phyloP scores from a whole-genome alignment of 2,113 vertebrate species.

The Syngnathoides biaculeatus region DNA sequence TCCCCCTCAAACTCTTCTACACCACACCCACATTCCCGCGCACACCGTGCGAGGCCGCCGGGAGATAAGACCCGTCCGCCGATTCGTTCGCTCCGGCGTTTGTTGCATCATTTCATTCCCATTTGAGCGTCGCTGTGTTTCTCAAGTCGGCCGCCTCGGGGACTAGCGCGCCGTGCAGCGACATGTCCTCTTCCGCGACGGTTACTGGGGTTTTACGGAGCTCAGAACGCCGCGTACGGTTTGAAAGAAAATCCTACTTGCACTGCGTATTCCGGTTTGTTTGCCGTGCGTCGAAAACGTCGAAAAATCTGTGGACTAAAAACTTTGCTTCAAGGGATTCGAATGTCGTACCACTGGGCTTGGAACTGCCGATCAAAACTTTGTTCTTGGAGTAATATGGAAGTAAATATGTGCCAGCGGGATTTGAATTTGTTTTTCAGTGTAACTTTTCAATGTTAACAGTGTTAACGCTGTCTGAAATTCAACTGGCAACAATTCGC shows the following conservation, averaged over 20 bases:
- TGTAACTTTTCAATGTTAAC: no score
- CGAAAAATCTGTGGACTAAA: not conserved
- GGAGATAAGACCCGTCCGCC: not conserved
- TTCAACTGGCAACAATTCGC: no score
- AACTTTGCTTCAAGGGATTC: not conserved
- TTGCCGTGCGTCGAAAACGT: no score
- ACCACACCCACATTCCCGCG: not conserved
- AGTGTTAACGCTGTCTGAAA: no score
- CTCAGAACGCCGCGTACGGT: not conserved
- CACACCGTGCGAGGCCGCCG: not conserved
- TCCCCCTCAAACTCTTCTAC: not conserved
- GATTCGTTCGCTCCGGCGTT: not conserved
- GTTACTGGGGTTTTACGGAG: not conserved
- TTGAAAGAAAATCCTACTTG: not conserved
- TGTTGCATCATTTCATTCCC: not conserved
- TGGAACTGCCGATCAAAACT: no score
- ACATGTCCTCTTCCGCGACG: not conserved
- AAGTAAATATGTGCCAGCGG: no score
- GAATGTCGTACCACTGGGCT: no score
- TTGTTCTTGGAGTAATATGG: no score
- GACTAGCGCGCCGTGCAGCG: not conserved
- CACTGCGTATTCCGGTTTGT: no score
- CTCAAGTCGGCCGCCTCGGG: not conserved
- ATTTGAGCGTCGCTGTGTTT: not conserved
- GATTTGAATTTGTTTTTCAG: no score